phyloP scores from a whole-genome alignment of 2,888 invertebrate genomes.

The Nemotelus pantherinus region DNA sequence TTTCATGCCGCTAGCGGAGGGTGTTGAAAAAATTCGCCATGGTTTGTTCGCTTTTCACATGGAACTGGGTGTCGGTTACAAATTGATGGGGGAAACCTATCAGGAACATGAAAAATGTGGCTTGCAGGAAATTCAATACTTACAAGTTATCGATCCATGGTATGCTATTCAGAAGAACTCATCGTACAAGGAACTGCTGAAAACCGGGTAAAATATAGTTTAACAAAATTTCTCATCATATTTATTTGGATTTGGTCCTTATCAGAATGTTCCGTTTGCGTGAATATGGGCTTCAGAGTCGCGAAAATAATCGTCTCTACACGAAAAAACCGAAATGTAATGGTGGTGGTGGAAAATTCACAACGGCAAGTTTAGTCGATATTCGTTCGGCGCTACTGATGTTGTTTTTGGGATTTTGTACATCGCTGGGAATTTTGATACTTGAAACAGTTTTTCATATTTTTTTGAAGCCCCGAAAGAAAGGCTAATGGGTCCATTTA shows the following conservation, averaged over 20 bases:
- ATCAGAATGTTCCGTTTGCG: conserved; percentile 67
- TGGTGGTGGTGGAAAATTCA: conserved; percentile 65
- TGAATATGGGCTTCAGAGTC: conserved; percentile 70
- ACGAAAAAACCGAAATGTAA: conserved; percentile 71
- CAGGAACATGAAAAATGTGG: conserved; percentile 77
- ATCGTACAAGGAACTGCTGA: conserved; percentile 71
- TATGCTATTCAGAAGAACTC: conserved; percentile 72
- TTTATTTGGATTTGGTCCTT: neutral
- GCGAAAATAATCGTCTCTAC: conserved; percentile 69
- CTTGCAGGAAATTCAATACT: conserved; percentile 72
- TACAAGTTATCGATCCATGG: conserved; percentile 74
- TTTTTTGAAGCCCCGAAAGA: neutral
- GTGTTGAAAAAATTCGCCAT: conserved; percentile 68
- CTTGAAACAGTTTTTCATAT: conserved; percentile 58
- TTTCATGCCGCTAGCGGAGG: conserved; percentile 72
- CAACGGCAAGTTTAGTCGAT: conserved; percentile 72
- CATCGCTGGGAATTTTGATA: conserved; percentile 59
- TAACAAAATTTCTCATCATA: neutral
- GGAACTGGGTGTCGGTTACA: conserved; percentile 73
- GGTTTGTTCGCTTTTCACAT: conserved; percentile 76
- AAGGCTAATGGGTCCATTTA: too few species aligned
- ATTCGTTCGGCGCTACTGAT: conserved; percentile 68
- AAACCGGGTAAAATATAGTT: conserved; percentile 67
- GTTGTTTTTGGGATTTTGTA: conserved; percentile 63
- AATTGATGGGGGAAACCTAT: conserved; percentile 74